These are phyloP conservation scores for Gobius niger DNA, from an alignment of 2,113 vertebrate species.

Conservation along the genomic window DNA sequence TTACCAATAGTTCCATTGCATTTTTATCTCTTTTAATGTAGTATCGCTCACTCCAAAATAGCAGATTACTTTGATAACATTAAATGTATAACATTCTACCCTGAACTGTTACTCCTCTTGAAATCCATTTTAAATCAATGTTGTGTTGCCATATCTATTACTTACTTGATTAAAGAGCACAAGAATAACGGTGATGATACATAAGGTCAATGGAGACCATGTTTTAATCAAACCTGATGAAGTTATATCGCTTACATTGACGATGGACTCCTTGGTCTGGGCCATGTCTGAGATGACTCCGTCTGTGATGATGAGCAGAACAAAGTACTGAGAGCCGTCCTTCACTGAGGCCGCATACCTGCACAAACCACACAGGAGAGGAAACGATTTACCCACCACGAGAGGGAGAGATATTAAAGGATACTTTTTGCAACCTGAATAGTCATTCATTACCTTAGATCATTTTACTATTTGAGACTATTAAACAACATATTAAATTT, in stretches of 20 bases:
- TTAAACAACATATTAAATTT: no score
- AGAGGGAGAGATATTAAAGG: neutral
- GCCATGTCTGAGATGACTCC: slow-evolving; percentile 98
- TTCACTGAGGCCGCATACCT: slow-evolving; percentile 92
- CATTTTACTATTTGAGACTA: no score
- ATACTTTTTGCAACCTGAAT: no score
- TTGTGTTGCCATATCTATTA: neutral
- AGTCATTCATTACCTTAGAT: no score
- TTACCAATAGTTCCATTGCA: no score
- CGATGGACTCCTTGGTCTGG: slow-evolving; percentile 94
- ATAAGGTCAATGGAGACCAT: neutral
- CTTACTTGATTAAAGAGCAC: neutral
- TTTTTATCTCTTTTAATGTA: no score
- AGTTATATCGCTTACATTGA: slow-evolving; percentile 80
- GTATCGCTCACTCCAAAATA: no score
- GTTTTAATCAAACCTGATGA: neutral
- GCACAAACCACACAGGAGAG: slow-evolving; percentile 13
- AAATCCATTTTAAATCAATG: no score
- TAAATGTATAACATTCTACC: no score
- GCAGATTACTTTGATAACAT: no score
- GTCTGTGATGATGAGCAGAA: slow-evolving; percentile 94
- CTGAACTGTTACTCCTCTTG: no score
- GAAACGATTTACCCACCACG: neutral
- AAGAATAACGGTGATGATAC: neutral
- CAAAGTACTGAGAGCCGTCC: slow-evolving; percentile 96